Percentiles rank a stretch among this genome's conserved stretches.
Evolutionary conservation across 2,888 invertebrate species (phyloP).

Genomic region (Cephus pygmeus): DNA sequence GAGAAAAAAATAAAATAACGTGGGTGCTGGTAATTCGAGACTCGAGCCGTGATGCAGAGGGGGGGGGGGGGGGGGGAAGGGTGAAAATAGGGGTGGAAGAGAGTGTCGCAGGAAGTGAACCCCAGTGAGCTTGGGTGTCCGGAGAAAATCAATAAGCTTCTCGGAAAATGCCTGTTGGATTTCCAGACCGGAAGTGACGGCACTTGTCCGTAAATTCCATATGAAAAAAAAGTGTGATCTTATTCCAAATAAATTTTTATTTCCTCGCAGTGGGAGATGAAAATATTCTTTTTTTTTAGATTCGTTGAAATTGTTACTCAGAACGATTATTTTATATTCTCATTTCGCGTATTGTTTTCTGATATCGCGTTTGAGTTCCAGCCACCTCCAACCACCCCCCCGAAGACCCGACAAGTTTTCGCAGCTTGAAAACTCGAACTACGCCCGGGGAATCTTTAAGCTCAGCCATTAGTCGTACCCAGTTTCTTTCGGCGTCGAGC

Average conservation of each 20-base stretch:
- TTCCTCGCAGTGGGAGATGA: not conserved
- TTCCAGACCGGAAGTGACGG: not conserved
- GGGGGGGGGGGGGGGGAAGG: not conserved
- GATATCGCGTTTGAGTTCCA: not conserved
- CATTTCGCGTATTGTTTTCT: not conserved
- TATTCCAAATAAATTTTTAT: not conserved
- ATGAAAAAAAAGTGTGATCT: not conserved
- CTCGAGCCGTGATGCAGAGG: constrained; percentile 28
- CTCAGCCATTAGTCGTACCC: not conserved
- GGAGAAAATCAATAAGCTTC: constrained; percentile 5
- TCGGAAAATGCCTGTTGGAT: constrained; percentile 3
- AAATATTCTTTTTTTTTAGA: no score
- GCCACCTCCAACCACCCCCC: not conserved
- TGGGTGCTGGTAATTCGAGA: constrained; percentile 41
- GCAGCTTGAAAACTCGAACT: no score
- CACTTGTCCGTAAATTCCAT: not conserved
- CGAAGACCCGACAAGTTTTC: no score
- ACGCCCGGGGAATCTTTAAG: no score
- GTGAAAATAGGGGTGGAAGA: constrained; percentile 12
- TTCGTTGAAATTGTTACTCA: not conserved
- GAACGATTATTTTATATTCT: not conserved
- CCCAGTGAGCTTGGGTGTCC: constrained; percentile 38
- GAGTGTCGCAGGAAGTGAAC: constrained; percentile 47
- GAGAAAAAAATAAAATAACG: constrained; percentile 1
- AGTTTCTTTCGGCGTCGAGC: not conserved